Conservation (phyloP, 2,888 invertebrate species). For the Ennomos erosarius region DNA sequence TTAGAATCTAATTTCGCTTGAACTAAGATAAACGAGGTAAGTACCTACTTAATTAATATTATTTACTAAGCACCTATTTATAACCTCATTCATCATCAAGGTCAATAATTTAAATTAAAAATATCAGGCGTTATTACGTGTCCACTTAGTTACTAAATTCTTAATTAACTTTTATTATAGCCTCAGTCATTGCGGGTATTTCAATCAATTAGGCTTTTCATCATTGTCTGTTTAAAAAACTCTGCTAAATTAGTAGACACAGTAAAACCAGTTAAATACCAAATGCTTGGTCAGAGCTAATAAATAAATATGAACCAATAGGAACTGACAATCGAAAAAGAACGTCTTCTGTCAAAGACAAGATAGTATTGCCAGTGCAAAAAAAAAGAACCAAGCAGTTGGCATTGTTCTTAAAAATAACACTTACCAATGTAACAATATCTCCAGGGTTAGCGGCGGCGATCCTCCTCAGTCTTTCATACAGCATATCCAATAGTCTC, state of each 20-base stretch:
- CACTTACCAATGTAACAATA: constrained; percentile 90
- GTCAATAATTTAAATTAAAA: not conserved
- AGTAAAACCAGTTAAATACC: constrained; percentile 10
- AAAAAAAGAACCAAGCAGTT: constrained; percentile 11
- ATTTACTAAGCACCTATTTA: no score
- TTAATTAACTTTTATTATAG: constrained; percentile 21
- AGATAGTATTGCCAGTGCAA: not conserved
- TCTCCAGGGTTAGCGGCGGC: constrained; percentile 89
- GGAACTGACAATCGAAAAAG: no score
- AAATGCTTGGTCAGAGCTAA: constrained; percentile 23
- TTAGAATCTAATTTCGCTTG: no score
- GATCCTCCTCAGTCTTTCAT: constrained; percentile 88
- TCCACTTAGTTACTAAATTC: constrained; percentile 20
- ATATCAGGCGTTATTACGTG: constrained; percentile 1
- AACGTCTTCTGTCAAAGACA: not conserved
- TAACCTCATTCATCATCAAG: no score
- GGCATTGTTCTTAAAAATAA: constrained; percentile 12
- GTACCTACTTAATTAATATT: no score
- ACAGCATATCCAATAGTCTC: constrained; percentile 88
- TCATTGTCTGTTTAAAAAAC: constrained; percentile 21
- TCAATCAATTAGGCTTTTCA: constrained; percentile 17
- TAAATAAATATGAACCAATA: no score
- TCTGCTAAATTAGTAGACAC: constrained; percentile 9
- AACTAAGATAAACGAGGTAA: no score
- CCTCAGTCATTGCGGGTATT: constrained; percentile 24